phyloP scores from a whole-genome alignment of 2,888 invertebrate species.

The Thereva nobilitata region DNA sequence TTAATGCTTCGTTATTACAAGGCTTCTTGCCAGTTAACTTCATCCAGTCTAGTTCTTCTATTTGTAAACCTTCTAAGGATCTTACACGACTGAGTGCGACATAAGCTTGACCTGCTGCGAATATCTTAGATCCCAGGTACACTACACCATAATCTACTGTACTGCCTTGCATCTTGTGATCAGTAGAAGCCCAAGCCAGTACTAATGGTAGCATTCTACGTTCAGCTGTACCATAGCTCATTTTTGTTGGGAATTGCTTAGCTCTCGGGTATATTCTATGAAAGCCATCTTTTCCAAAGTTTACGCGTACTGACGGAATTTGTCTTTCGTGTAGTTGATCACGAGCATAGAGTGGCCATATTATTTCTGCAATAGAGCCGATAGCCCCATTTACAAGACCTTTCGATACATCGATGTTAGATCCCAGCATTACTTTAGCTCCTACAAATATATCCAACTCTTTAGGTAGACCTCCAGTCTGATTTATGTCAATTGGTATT shows the following conservation, averaged over 20 bases:
- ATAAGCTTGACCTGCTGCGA: conserved; percentile 46
- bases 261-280: too few species aligned
- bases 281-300: conserved; percentile 42
- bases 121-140: conserved; percentile 44
- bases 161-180: conserved; percentile 37
- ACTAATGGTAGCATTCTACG: conserved; percentile 42
- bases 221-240: conserved; percentile 1
- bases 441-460: conserved; percentile 8
- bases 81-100: conserved; percentile 45
- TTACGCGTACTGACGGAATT: conserved; percentile 42
- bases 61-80: conserved; percentile 42
- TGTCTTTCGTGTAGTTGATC: conserved; percentile 41
- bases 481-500: not conserved
- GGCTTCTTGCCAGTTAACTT: conserved; percentile 33
- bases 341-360: conserved; percentile 43
- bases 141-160: conserved; percentile 27
- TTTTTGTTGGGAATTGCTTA: not conserved
- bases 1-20: conserved; percentile 27
- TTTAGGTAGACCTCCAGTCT: conserved; percentile 12
- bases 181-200: conserved; percentile 39
- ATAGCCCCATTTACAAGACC: conserved; percentile 45
- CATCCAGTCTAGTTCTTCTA: conserved; percentile 45
- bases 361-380: conserved; percentile 44
- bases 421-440: conserved; percentile 43
- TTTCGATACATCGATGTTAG: conserved; percentile 44